Base-by-base conservation (phyloP, 2,888 invertebrate genomes). In the Dusona sp. region DNA sequence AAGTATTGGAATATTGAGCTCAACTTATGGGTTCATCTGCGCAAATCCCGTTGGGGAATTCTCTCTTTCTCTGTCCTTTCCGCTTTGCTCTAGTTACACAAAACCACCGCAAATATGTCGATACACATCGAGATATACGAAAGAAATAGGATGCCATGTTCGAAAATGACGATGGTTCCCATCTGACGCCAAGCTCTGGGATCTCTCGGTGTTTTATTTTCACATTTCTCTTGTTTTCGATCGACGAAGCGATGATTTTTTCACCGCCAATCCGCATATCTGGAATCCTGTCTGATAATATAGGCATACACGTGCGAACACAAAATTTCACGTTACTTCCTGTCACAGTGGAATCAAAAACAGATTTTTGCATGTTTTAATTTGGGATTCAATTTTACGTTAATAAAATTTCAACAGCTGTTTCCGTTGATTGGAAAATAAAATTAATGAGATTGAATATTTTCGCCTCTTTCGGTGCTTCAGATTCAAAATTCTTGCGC, bases 161-260 rank as follows among this genome's bases (percentile, higher is more conserved):
- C 57, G 75, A 45, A 36, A 75, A 64, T 74, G 79, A 45, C 70
- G 75, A 61, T 65, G 68, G 61, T 79, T 45, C 42, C 42, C 22
- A 2, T 42, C 74, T 72, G 82, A 70, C 68, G 57, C 13, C 64
- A 25, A 64, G 51, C 75, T 68, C 16, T 70, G 33, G 22, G 22
- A 42, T 77, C 51, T 38, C 65, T 80, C 73, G n/a, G 36, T 38
- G 48, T 36, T 45, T 57, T 42, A 61, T 77, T 75, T 81, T 4
- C 48, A 33, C 68, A 33, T 74, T 36, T 70, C 65, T 65, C 25
- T 72, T 75, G 77, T 78, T 78, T 67, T 78, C 77, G 77, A 78
- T 73, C 83, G 84, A 61, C 67, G 73, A 80, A 80, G 83, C 73
- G 73, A 86, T 84, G 83, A 83, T 84, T 83, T 83, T 82, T 78